phyloP scores from a whole-genome alignment of 2,888 invertebrate species.

The Aromia moschata region DNA sequence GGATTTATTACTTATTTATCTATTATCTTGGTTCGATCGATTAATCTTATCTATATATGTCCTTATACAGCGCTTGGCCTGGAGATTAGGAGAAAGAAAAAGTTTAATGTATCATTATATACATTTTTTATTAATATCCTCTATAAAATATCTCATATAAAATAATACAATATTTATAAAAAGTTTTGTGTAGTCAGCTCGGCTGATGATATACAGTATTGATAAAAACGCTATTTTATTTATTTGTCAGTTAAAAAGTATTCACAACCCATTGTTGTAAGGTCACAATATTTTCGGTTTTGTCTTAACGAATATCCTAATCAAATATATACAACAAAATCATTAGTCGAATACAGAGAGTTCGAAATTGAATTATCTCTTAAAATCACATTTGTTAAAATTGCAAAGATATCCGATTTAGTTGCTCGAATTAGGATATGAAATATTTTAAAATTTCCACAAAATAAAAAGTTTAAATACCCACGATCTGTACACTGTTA shows the following conservation, averaged over 20 bases:
- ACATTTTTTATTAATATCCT: conserved; percentile 53
- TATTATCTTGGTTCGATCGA: neutral
- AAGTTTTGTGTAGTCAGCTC: conserved; percentile 44
- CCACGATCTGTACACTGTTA: conserved; percentile 30
- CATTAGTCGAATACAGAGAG: conserved; percentile 25
- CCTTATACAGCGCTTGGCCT: neutral
- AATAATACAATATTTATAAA: conserved; percentile 56
- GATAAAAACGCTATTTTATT: conserved; percentile 42
- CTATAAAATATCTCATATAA: conserved; percentile 56
- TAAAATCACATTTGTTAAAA: conserved; percentile 47
- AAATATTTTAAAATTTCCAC: conserved; percentile 8
- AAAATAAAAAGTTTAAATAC: conserved; percentile 20
- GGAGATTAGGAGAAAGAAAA: conserved; percentile 3
- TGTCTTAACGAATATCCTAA: conserved; percentile 24
- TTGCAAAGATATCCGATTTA: conserved; percentile 37
- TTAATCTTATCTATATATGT: neutral
- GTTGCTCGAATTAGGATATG: conserved; percentile 13
- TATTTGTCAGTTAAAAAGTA: conserved; percentile 42
- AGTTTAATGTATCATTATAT: conserved; percentile 6
- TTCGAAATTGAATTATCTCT: conserved; percentile 31
- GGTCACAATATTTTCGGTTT: conserved; percentile 46
- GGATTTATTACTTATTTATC: neutral
- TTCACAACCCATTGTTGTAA: conserved; percentile 50
- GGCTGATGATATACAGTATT: conserved; percentile 43
- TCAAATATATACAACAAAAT: conserved; percentile 27